phyloP scores from a whole-genome alignment of 2,888 invertebrate genomes.

The Melipona bicolor region DNA sequence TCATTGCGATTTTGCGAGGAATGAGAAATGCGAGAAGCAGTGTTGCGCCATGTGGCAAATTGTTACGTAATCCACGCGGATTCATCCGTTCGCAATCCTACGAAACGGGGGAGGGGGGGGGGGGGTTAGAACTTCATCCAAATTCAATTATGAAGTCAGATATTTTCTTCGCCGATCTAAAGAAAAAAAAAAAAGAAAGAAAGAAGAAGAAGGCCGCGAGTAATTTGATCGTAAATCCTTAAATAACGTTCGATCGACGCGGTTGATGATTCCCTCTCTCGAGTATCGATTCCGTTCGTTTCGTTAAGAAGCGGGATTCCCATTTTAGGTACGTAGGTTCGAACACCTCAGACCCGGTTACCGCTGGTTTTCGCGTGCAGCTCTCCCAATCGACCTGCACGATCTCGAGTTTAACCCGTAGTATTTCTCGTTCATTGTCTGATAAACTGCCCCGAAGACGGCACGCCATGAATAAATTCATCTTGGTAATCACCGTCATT shows the following conservation, averaged over 20 bases:
- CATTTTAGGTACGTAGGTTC: neutral
- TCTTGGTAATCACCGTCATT: slow-evolving; percentile 31
- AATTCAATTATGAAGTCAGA: neutral
- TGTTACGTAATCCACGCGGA: slow-evolving; percentile 21
- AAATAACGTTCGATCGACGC: neutral
- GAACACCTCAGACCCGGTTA: slow-evolving; percentile 11
- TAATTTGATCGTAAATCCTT: neutral
- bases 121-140: neutral
- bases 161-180: neutral
- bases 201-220: neutral
- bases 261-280: neutral
- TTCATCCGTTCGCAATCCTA: neutral
- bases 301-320: neutral
- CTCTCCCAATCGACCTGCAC: slow-evolving; percentile 27
- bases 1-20: neutral
- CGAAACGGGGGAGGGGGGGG: neutral
- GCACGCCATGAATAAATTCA: slow-evolving; percentile 54
- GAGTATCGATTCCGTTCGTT: neutral
- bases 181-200: no score
- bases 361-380: slow-evolving; percentile 27
- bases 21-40: neutral
- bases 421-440: slow-evolving; percentile 38
- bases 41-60: slow-evolving; percentile 15
- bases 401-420: slow-evolving; percentile 21
- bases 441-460: slow-evolving; percentile 37